phyloP scores from a whole-genome alignment of 2,797 vertebrate species.

The Acomys russatus region DNA sequence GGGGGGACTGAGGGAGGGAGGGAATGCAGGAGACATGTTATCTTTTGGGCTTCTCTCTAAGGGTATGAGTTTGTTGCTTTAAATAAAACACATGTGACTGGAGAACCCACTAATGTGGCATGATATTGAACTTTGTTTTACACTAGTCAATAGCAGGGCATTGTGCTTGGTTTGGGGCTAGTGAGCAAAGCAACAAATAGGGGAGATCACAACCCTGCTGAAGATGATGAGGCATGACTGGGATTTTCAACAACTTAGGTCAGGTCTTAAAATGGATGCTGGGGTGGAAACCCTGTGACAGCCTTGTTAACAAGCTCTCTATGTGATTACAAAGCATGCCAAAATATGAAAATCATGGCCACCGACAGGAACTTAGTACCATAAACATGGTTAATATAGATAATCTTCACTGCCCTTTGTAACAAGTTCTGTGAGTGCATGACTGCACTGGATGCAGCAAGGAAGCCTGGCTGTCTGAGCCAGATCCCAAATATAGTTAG shows the following conservation, averaged over 20 bases:
- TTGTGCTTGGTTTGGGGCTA: neutral
- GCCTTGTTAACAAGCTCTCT: neutral
- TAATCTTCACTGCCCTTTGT: neutral
- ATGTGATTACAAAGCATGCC: neutral
- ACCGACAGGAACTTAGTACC: neutral
- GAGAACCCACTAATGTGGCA: neutral
- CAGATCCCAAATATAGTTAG: neutral
- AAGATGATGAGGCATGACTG: neutral
- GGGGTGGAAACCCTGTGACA: neutral
- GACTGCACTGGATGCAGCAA: neutral
- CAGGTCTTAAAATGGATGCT: neutral
- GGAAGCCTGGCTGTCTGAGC: neutral
- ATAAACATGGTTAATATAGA: neutral
- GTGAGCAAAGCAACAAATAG: neutral
- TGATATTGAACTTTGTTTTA: neutral
- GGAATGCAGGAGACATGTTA: rapidly evolving
- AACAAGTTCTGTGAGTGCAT: neutral
- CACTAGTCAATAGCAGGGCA: neutral
- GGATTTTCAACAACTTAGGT: neutral
- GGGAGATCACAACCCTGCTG: neutral
- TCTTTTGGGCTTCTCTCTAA: neutral
- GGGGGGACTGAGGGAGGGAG: no score
- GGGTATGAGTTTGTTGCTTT: neutral
- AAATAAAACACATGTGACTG: neutral
- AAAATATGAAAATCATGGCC: neutral